Percentiles rank a stretch among this genome's conserved stretches.
Conservation (phyloP, 2,888 invertebrate species). For the Apeira syringaria region DNA sequence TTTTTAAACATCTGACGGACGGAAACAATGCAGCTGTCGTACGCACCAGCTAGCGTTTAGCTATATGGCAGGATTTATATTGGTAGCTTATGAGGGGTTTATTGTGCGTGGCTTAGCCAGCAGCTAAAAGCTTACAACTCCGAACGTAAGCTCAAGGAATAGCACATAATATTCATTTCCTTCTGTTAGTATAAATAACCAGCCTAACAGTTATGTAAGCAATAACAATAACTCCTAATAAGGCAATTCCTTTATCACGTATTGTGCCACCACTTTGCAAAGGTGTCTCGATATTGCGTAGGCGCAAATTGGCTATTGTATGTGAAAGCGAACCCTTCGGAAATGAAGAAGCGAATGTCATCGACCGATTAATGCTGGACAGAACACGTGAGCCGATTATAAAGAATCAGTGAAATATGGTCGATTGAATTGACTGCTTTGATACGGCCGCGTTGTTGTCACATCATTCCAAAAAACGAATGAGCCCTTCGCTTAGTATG, state of each 20-base stretch:
- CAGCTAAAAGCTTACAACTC: too few relatives aligned
- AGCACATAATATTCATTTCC: conserved; percentile 28
- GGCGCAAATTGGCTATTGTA: conserved; percentile 36
- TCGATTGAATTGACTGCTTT: conserved; percentile 4
- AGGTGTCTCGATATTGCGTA: conserved; percentile 32
- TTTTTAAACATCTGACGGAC: too few relatives aligned
- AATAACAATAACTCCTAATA: conserved; percentile 31
- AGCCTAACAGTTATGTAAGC: conserved; percentile 31
- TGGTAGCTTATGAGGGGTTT: too few relatives aligned
- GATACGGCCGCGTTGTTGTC: conserved; percentile 3
- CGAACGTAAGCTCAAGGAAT: too few relatives aligned
- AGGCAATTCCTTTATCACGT: conserved; percentile 34
- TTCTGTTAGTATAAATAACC: conserved; percentile 29
- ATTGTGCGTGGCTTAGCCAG: too few relatives aligned
- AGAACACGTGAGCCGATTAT: conserved; percentile 23
- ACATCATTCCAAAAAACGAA: neutral
- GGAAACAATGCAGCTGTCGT: too few relatives aligned
- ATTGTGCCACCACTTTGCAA: conserved; percentile 30
- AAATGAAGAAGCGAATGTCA: conserved; percentile 28
- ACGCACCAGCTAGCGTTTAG: too few relatives aligned
- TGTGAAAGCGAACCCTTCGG: conserved; percentile 28
- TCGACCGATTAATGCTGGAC: conserved; percentile 22
- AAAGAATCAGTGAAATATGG: conserved; percentile 10
- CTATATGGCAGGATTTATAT: too few relatives aligned
- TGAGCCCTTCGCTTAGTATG: neutral